phyloP scores from a whole-genome alignment of 2,888 invertebrate species.

The Anarsia innoxiella region DNA sequence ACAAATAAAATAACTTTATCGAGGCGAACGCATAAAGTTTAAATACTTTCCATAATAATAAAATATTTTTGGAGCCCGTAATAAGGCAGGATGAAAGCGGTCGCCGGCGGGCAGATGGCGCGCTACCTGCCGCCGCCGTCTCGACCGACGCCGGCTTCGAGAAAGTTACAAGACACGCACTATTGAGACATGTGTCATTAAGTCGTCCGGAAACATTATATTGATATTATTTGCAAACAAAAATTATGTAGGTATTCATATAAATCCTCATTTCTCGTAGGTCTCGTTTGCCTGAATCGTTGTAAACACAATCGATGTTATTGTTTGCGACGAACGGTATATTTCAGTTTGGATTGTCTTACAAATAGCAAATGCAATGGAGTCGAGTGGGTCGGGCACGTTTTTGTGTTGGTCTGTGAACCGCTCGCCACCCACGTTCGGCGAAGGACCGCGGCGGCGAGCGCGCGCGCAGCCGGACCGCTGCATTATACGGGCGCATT shows the following conservation, averaged over 20 bases:
- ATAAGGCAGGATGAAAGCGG: constrained; percentile 67
- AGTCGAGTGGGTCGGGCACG: constrained; percentile 41
- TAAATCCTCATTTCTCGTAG: no score
- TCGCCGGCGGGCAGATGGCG: constrained; percentile 64
- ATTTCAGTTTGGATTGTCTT: constrained; percentile 22
- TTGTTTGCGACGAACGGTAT: constrained; percentile 16
- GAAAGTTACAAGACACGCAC: constrained; percentile 41
- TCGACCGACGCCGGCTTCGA: constrained; percentile 22
- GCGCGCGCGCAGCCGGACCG: constrained; percentile 48
- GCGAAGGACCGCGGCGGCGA: constrained; percentile 48
- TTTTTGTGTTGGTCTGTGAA: constrained; percentile 33
- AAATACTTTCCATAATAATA: constrained; percentile 66
- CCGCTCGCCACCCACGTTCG: constrained; percentile 62
- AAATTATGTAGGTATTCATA: constrained; percentile 28
- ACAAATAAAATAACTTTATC: constrained; percentile 67
- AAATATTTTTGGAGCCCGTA: constrained; percentile 68
- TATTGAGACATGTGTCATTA: constrained; percentile 30
- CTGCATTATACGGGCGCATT: constrained; percentile 69
- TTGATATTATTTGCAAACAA: constrained; percentile 32
- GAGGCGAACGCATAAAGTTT: constrained; percentile 54
- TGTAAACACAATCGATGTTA: no score
- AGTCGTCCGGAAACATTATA: constrained; percentile 34
- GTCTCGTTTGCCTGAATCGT: constrained; percentile 10
- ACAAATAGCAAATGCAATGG: constrained; percentile 28
- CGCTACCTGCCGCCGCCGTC: constrained; percentile 47